Evolutionary conservation across 2,888 invertebrate genomes (phyloP), one percentile per base, ranked within the genome.

Genomic region (Ditylenchus weischeri): DNA sequence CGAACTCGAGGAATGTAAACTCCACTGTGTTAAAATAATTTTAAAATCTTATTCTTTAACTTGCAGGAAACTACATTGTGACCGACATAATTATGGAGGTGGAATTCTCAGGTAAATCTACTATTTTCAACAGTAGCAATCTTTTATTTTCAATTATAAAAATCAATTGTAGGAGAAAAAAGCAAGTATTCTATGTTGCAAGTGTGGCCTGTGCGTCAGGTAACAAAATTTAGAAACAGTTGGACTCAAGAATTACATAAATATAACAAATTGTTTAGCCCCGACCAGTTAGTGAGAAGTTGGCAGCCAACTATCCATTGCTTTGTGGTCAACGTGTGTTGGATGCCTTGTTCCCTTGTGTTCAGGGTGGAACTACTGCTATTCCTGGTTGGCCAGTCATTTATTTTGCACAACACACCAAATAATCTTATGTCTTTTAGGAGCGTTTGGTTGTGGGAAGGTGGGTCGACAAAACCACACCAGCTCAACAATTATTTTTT

Each of bases 361-460:
- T 83, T 43, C 83, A 81, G 72, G 82, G 82, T 70, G 82, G 82
- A 72, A 82, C 82, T 72, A 83, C 83, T 60, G 82, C 82, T 61
- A 82, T 82, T 68, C 82, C 82, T 62, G 82, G 79, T 75, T 35
- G 7, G 54, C 4, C 6, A 13, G 21, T 35, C 21, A 7, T 21
- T 10, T 38, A 8, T 1, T 19, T 36, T 19, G 19, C 35, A 21
- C 35, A 59, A 59, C 35, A 15, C 48, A 2, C n/a, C n/a, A 43
- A 21, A 11, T 21, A 61, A 61, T 61, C 2, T 19, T 23, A 64
- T 29, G 35, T 43, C 15, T 49, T 86, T 95, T 95, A 80, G 96
- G 98, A 69, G 98, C 98, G 83, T 98, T 99, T 87, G 98, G 98
- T 85, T 99, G 98, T 86, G 98, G 98, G 80, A 99, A 99, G 43